Evolutionary conservation across 1,140 invertebrate genomes (phyloP).

Genomic region (Sinella curviseta): DNA sequence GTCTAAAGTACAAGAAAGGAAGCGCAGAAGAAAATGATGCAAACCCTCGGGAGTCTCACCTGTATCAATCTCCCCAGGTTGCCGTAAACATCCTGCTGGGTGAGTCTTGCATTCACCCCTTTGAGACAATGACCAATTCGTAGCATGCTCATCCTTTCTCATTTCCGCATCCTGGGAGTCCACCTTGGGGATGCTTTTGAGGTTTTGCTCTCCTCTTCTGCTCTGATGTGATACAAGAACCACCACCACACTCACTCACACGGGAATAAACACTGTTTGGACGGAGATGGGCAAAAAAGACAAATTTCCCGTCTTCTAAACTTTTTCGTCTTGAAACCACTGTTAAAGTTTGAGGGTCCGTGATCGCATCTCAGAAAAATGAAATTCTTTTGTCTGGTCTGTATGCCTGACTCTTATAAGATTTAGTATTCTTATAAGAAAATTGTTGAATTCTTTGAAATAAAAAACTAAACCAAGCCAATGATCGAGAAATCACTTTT

Average conservation of each 20-base stretch:
- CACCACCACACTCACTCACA: too few relatives aligned
- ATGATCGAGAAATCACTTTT: too few relatives aligned
- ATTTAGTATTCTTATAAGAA: too few relatives aligned
- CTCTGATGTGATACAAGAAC: not conserved
- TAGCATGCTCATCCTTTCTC: constrained; percentile 41
- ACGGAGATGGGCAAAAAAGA: not conserved
- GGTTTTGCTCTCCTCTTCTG: not conserved
- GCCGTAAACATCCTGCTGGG: constrained; percentile 49
- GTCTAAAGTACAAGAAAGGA: not conserved
- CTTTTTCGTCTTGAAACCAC: not conserved
- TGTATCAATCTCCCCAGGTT: constrained; percentile 44
- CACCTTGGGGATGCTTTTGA: not conserved
- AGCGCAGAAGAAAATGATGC: constrained; percentile 5
- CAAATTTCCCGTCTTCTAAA: not conserved
- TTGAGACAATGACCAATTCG: constrained; percentile 47
- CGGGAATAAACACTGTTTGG: not conserved
- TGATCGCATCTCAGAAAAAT: too few relatives aligned
- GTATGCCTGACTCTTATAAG: too few relatives aligned
- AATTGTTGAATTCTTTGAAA: too few relatives aligned
- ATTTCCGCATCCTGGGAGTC: constrained; percentile 45
- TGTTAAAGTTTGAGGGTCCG: too few relatives aligned
- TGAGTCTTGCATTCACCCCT: constrained; percentile 46
- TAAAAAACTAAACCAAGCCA: too few relatives aligned
- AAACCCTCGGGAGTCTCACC: constrained; percentile 42
- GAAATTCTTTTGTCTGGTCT: too few relatives aligned